Evolutionary conservation across 2,113 vertebrate species (phyloP), one percentile per base, ranked within the genome.

Genomic region (Oryzias curvinotus): DNA sequence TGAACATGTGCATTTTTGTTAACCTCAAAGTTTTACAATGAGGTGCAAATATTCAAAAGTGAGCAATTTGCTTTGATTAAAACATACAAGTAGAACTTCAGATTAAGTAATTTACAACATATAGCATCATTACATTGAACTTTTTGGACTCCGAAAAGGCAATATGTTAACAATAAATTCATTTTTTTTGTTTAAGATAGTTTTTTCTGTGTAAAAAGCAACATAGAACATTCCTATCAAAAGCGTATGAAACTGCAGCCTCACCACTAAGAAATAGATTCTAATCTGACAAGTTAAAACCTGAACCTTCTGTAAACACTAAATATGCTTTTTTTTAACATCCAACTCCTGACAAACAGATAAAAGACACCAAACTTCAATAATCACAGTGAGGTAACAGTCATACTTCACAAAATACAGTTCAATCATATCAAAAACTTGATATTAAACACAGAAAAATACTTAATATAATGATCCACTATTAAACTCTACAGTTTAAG

Each of bases 11-110:
- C 3, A 19, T 30, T 57, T 62, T 47, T 18, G 6, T 52, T 55
- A 10, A 71, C 68, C 69, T 77, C 71, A 80, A 53, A 6, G 7
- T 61, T 62, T 80, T 74, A 77, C 71, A 57, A 43, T 68, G 71
- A 75, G 72, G 69, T 44, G 45, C 16, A 62, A 17, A 23, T 16
- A 17, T 46, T 53, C 7, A 51, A 56, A 53, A 7, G 18, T 52
- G 58, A 65, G 46, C 44, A 73, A 30, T 50, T 25, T 47, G 36
- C 30, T 5, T 19, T 48, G 57, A 36, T 54, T 53, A 66, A 66
- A 73, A 82, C 65, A 84, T 64, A 69, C 13, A 74, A 30, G 52
- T 56, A 14, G 53, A 78, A 16, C 19, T 53, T 70, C 58, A 67
- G 49, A 48, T n/a, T 52, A 62, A 8, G 65, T 50, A 57, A 67